Evolutionary conservation across 2,113 vertebrate genomes (phyloP).

Genomic region (Myanophis thanlyinensis): DNA sequence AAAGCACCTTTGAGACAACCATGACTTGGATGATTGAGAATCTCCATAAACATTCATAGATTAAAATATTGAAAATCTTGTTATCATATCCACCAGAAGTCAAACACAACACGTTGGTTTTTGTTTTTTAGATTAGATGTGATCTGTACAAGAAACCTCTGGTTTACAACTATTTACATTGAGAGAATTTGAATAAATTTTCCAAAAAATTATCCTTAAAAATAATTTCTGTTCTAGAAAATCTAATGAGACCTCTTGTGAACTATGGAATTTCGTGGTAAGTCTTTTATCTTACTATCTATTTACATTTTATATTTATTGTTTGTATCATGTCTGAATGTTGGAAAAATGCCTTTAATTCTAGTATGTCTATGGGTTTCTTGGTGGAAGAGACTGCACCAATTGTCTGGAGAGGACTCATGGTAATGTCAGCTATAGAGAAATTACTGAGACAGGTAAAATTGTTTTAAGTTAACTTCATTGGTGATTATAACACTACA

Average conservation of each 20-base stretch:
- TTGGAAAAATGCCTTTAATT: slow-evolving; percentile 43
- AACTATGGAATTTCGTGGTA: slow-evolving; percentile 95
- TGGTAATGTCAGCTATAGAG: slow-evolving; percentile 97
- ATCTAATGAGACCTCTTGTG: slow-evolving; percentile 90
- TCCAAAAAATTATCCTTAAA: slow-evolving; percentile 14
- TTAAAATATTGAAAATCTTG: not conserved
- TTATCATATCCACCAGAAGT: not conserved
- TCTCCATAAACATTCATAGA: not conserved
- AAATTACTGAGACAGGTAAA: slow-evolving; percentile 89
- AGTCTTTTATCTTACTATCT: slow-evolving; percentile 63
- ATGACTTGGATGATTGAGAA: too few relatives aligned
- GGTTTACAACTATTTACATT: not conserved
- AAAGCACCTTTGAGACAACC: too few relatives aligned
- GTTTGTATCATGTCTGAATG: slow-evolving; percentile 8
- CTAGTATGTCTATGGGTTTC: slow-evolving; percentile 99
- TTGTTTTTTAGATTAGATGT: not conserved
- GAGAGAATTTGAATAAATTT: not conserved
- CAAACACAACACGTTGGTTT: not conserved
- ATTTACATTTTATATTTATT: slow-evolving; percentile 24
- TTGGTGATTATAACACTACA: not conserved
- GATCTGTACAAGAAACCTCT: not conserved
- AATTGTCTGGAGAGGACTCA: slow-evolving; percentile 92
- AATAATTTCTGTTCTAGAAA: slow-evolving; percentile 77
- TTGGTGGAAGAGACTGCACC: slow-evolving; percentile 88
- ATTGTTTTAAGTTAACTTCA: not conserved